These are phyloP conservation scores for Jaculus jaculus DNA, from an alignment of 2,113 vertebrate species.

Conservation along the genomic window DNA sequence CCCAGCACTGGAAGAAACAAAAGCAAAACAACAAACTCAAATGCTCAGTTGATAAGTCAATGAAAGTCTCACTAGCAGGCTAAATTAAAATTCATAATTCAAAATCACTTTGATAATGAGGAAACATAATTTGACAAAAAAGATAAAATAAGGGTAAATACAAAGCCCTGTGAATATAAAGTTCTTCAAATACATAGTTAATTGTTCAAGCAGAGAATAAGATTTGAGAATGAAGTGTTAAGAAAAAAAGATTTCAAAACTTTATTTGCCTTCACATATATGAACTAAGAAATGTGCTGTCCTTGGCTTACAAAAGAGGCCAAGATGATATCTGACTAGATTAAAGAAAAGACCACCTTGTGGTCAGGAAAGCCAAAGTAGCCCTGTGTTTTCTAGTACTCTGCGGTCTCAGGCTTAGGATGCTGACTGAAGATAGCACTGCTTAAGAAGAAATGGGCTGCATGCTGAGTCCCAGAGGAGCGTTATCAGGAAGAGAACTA, in stretches of 20 bases:
- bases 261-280: not conserved
- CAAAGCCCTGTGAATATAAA: not conserved
- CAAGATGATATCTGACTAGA: not conserved
- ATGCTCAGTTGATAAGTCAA: not conserved
- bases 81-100: not conserved
- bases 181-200: not conserved
- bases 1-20: not conserved
- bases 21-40: not conserved
- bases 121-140: slow-evolving; percentile 9
- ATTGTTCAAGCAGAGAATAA: not conserved
- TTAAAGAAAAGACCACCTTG: not conserved
- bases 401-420: not conserved
- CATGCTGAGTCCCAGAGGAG: not conserved
- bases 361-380: not conserved
- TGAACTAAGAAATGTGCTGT: not conserved
- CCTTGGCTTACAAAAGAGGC: not conserved
- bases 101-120: slow-evolving; percentile 25
- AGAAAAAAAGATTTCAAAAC: not conserved
- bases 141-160: slow-evolving; percentile 7
- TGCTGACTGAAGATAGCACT: not conserved
- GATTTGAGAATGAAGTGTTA: not conserved
- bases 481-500: not conserved
- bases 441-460: not conserved
- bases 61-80: not conserved
- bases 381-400: not conserved